These are phyloP conservation scores for Pithys albifrons DNA, from an alignment of 2,113 vertebrate species.

Conservation along the genomic window DNA sequence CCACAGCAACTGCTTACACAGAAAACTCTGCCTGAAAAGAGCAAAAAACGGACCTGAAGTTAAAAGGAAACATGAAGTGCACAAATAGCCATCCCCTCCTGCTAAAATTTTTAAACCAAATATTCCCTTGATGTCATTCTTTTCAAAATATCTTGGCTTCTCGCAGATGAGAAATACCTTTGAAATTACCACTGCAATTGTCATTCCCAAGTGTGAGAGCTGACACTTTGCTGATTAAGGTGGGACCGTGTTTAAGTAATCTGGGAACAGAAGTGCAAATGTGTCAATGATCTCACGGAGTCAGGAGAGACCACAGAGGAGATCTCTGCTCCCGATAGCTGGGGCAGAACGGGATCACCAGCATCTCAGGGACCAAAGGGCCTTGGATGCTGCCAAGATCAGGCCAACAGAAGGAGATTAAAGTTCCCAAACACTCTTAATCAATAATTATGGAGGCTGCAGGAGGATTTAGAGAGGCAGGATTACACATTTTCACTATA, in stretches of 20 bases:
- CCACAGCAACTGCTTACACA: conserved; percentile 44
- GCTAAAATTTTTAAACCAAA: neutral
- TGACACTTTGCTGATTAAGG: conserved; percentile 16
- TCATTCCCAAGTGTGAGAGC: conserved; percentile 42
- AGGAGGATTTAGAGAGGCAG: neutral
- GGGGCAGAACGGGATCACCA: neutral
- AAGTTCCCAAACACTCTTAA: neutral
- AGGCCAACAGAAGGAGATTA: neutral
- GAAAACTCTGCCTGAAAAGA: conserved; percentile 5
- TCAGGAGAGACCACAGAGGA: neutral
- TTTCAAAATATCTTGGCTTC: conserved; percentile 40
- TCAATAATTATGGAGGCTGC: neutral
- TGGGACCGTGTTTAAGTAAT: neutral
- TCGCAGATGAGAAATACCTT: neutral
- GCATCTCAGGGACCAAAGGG: neutral
- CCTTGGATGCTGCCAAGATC: neutral
- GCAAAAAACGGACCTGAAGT: neutral
- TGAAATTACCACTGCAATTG: neutral
- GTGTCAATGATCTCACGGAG: conserved; percentile 52
- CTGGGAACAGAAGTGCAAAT: conserved; percentile 43
- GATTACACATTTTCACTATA: neutral
- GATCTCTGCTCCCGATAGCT: neutral
- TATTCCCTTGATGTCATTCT: neutral
- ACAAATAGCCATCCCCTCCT: neutral
- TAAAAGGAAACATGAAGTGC: conserved; percentile 11